A percentile compares a stretch with the other conserved stretches of the same genome.
These are phyloP conservation scores for Notocelia uddmanniana DNA, from an alignment of 2,888 invertebrate species.

Conservation along the genomic window DNA sequence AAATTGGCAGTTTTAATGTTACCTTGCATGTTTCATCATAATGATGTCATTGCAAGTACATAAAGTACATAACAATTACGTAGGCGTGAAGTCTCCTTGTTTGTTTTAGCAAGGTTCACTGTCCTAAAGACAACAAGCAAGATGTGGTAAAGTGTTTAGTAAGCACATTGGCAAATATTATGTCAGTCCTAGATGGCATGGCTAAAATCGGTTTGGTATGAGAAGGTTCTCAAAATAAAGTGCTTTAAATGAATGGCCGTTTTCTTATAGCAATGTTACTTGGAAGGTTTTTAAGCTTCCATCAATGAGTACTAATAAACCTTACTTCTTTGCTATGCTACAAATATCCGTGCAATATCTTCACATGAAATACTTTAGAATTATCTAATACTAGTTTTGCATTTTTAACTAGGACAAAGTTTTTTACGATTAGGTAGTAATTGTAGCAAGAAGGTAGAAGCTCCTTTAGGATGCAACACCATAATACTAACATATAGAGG, in stretches of 20 bases:
- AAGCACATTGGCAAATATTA: conserved; percentile 20
- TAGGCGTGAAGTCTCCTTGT: conserved; percentile 39
- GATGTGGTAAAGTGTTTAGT: conserved; percentile 18
- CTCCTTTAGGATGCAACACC: too few species aligned
- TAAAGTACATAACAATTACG: conserved; percentile 20
- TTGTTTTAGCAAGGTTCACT: conserved; percentile 31
- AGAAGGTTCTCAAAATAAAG: not conserved
- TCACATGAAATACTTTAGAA: too few species aligned
- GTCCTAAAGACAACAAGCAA: conserved; percentile 9
- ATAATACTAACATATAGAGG: not conserved
- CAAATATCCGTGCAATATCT: too few species aligned
- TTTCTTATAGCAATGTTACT: not conserved
- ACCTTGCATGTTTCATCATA: conserved; percentile 16
- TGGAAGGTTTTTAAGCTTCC: not conserved
- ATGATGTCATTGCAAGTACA: conserved; percentile 35
- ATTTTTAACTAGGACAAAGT: too few species aligned
- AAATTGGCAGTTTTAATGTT: conserved; percentile 3
- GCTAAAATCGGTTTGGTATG: not conserved
- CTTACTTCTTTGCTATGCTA: too few species aligned
- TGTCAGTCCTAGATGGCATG: not conserved
- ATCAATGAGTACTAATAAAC: not conserved
- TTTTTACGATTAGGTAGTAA: too few species aligned
- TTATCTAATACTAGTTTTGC: too few species aligned
- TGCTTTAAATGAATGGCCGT: not conserved
- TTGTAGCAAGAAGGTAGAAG: too few species aligned